phyloP scores from a whole-genome alignment of 2,113 vertebrate genomes.

The Pongo abelii region DNA sequence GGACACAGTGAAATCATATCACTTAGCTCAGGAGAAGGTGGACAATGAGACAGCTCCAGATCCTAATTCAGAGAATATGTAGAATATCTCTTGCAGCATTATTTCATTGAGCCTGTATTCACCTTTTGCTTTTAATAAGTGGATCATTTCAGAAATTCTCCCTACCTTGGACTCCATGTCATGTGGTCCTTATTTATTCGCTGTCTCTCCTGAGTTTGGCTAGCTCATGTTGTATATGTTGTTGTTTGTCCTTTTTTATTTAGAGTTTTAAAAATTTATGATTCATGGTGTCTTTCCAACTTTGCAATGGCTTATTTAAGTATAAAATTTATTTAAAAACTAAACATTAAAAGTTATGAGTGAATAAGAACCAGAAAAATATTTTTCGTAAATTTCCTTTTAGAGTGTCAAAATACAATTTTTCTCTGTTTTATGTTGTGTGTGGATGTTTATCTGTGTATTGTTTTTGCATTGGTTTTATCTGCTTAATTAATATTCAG shows the following conservation, averaged over 20 bases:
- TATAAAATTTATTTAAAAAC: not conserved
- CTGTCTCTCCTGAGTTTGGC: not conserved
- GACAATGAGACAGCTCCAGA: constrained; percentile 88
- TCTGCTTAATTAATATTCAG: not conserved
- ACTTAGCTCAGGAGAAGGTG: constrained; percentile 87
- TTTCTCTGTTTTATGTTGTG: not conserved
- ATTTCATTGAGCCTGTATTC: constrained; percentile 92
- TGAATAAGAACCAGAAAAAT: not conserved
- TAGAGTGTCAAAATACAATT: not conserved
- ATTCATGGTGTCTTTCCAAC: not conserved
- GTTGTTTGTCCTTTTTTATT: not conserved
- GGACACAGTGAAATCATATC: constrained; percentile 84
- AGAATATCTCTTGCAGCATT: constrained; percentile 92
- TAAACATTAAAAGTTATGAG: not conserved
- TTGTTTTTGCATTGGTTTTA: not conserved
- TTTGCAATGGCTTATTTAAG: not conserved
- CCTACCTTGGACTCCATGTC: not conserved
- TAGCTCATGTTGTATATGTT: not conserved
- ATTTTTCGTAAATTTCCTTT: not conserved
- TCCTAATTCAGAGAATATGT: constrained; percentile 90
- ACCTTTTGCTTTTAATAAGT: constrained; percentile 93
- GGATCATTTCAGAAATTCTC: not conserved
- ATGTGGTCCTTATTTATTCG: not conserved
- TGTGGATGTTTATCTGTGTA: not conserved
- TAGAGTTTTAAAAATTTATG: not conserved